These are phyloP conservation scores for Pholis gunnellus DNA, from an alignment of 2,113 vertebrate genomes.

Conservation along the genomic window DNA sequence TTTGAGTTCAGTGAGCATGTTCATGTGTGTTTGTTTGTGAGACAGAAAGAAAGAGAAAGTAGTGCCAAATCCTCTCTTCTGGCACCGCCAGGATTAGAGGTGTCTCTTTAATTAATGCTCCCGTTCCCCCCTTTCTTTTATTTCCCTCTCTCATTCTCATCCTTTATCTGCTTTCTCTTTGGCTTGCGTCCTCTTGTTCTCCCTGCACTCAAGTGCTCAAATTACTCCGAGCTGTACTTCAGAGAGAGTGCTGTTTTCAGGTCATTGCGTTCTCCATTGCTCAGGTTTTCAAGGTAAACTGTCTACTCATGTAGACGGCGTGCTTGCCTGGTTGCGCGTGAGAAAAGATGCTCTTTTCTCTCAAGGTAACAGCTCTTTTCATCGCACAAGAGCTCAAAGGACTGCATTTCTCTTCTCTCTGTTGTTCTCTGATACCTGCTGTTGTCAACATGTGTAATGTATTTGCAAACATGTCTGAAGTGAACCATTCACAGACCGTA, in stretches of 20 bases:
- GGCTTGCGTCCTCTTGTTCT: constrained; percentile 31
- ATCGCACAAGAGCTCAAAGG: not conserved
- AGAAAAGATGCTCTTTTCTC: constrained; percentile 35
- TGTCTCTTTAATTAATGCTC: constrained; percentile 47
- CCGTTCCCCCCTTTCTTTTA: constrained; percentile 13
- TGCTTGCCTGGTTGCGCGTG: not conserved
- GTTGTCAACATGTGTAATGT: not conserved
- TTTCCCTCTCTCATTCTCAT: constrained; percentile 28
- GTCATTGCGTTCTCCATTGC: constrained; percentile 53
- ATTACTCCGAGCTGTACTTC: constrained; percentile 57
- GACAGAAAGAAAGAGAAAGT: not conserved
- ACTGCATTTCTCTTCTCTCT: constrained; percentile 1
- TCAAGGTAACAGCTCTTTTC: constrained; percentile 22
- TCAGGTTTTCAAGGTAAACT: constrained; percentile 48
- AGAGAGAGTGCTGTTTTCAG: constrained; percentile 58
- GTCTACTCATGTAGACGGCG: constrained; percentile 12
- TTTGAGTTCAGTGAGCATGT: constrained; percentile 52
- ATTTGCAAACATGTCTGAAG: constrained; percentile 18
- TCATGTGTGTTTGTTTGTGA: constrained; percentile 22
- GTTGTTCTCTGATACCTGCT: constrained; percentile 6
- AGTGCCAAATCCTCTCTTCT: constrained; percentile 23
- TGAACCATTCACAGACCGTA: not conserved
- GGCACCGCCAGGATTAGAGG: constrained; percentile 37
- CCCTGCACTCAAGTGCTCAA: constrained; percentile 45
- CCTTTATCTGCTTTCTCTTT: constrained; percentile 35